Conservation (phyloP, 2,113 vertebrate genomes). For the Neodontobutis hainanensis region DNA sequence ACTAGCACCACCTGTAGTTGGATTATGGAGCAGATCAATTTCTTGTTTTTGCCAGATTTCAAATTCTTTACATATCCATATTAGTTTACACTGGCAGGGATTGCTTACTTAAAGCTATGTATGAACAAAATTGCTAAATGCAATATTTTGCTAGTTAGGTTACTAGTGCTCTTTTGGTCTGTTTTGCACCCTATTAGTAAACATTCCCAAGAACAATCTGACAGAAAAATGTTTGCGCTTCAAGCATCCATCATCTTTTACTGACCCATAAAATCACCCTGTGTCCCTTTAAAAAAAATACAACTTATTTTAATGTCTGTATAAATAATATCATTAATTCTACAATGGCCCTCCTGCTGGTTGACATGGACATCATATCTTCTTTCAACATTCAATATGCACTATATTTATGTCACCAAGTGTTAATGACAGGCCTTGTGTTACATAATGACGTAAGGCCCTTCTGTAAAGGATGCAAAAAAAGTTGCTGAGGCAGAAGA, state of each 20-base stretch:
- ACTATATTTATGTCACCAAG: constrained; percentile 16
- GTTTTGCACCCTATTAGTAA: not conserved
- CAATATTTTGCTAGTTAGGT: not conserved
- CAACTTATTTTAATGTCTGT: too few species aligned
- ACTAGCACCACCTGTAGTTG: not conserved
- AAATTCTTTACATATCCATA: not conserved
- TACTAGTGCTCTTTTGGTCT: not conserved
- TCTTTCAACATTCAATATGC: constrained; percentile 20
- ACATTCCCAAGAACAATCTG: too few species aligned
- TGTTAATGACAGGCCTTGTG: constrained; percentile 10
- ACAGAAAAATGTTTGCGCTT: too few species aligned
- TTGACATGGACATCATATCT: not conserved
- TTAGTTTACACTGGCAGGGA: constrained; percentile 1
- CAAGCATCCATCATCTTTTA: not conserved
- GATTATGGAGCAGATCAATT: not conserved
- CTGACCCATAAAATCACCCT: not conserved
- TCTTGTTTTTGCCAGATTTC: constrained; percentile 1
- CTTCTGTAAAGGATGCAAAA: constrained; percentile 30
- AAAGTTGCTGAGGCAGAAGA: constrained; percentile 32
- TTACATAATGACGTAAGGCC: constrained; percentile 50
- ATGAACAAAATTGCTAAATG: constrained; percentile 3
- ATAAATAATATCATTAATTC: not conserved
- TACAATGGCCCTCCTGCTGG: not conserved
- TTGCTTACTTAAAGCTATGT: not conserved
- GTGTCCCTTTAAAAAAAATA: not conserved